Percentiles rank a stretch among this genome's conserved stretches.
These are phyloP conservation scores for Oxytorus armatus DNA, from an alignment of 2,888 invertebrate species.

Conservation along the genomic window DNA sequence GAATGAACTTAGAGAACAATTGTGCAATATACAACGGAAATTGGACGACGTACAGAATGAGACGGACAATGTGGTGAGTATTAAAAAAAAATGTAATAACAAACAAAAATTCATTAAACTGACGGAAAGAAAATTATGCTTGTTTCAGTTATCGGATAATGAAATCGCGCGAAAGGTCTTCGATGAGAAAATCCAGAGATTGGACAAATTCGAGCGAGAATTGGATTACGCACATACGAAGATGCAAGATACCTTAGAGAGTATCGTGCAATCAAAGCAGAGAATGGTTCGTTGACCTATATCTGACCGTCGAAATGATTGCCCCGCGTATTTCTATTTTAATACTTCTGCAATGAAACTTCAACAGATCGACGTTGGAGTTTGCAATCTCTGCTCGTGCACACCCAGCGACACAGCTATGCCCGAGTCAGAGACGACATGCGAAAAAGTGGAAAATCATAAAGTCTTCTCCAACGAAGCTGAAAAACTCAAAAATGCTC, in stretches of 20 bases:
- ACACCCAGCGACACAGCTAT: conserved; percentile 55
- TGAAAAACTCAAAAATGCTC: conserved; percentile 76
- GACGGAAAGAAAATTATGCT: conserved; percentile 6
- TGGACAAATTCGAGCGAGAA: conserved; percentile 79
- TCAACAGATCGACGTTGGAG: conserved; percentile 62
- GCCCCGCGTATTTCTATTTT: conserved; percentile 50
- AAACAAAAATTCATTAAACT: too few species aligned
- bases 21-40: conserved; percentile 73
- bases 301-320: conserved; percentile 37
- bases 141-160: conserved; percentile 76
- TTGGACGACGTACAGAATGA: conserved; percentile 77
- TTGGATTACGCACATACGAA: conserved; percentile 79
- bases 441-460: conserved; percentile 74
- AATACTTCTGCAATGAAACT: conserved; percentile 14
- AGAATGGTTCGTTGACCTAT: conserved; percentile 58
- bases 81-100: conserved; percentile 14
- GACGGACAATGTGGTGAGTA: conserved; percentile 77
- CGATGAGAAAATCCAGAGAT: conserved; percentile 72
- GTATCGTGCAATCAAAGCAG: conserved; percentile 70
- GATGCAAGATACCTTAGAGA: conserved; percentile 80
- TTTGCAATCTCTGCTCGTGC: conserved; percentile 65
- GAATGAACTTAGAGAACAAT: conserved; percentile 72
- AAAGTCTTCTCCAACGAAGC: conserved; percentile 75
- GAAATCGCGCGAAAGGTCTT: conserved; percentile 74
- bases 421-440: conserved; percentile 25